phyloP scores from a whole-genome alignment of 2,113 vertebrate species.

The Porphyrio hochstetteri region DNA sequence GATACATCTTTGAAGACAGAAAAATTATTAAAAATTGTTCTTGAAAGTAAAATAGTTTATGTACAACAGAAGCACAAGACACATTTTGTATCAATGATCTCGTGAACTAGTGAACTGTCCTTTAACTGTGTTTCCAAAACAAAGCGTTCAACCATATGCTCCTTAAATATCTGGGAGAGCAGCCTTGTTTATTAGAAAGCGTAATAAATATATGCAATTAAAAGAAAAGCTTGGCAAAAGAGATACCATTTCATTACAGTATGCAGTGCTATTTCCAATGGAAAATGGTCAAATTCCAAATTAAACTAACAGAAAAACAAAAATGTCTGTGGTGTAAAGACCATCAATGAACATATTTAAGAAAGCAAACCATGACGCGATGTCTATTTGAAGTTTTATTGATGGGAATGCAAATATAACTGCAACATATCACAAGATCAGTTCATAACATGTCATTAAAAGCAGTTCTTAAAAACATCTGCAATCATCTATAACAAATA shows the following conservation, averaged over 20 bases:
- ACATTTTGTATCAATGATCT: neutral
- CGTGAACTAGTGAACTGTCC: neutral
- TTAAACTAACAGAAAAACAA: neutral
- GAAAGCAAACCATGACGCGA: neutral
- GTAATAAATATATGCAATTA: neutral
- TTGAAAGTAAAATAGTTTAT: neutral
- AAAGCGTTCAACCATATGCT: neutral
- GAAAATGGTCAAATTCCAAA: neutral
- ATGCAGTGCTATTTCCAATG: neutral
- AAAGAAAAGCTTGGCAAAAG: neutral
- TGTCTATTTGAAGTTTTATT: constrained; percentile 60
- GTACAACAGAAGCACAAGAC: neutral
- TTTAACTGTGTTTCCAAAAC: neutral
- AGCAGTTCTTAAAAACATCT: constrained; percentile 61
- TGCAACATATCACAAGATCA: constrained; percentile 24
- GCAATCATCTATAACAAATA: constrained; percentile 48
- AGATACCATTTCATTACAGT: neutral
- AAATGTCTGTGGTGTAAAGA: neutral
- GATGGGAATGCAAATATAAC: constrained; percentile 23
- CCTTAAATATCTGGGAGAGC: neutral
- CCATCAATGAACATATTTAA: neutral
- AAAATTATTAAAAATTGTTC: neutral
- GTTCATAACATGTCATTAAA: constrained; percentile 28
- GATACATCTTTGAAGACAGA: neutral
- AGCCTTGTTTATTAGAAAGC: neutral